Base-by-base conservation (phyloP, 2,888 invertebrate genomes). In the Polia nebulosa region DNA sequence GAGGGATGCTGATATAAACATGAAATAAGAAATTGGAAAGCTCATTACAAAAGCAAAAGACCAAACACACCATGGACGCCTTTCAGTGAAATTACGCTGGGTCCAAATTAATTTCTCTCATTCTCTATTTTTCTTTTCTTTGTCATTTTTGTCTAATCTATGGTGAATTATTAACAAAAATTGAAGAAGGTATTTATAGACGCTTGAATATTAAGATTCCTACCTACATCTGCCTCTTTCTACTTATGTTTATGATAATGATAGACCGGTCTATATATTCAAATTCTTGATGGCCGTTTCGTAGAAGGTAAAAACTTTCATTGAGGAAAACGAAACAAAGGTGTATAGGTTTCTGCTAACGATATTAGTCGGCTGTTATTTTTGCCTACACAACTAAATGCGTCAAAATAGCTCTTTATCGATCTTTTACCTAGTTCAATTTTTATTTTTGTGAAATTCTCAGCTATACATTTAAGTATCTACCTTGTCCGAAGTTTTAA, bases 321-420 rank as follows among this genome's bases (percentile, higher is more conserved):
- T 27, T 66, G 39, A 39, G 45, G 29, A 22, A 29, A 66, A 53
- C 34, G 15, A 34, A 22, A 11, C n/a, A 27, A 8, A 36, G 17
- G 15, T 36, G 2, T 5, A 22, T 27, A 8, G 15, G 27, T 15
- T 32, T n/a, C 7, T 15, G 32, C 9, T 11, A 51, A 5, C n/a
- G 9, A 5, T 3, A 29, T 9, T 9, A 8, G 13, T 44, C 20
- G 20, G 8, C 9, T 44, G 13, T 25, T 15, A 25, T 25, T 0
- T 47, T 25, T 6, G 3, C 6, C 22, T 25, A 45, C 1, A 11
- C 20, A 25, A 7, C 25, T 25, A 27, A 47, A 47, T 25, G 7
- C 0, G 47, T 17, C 8, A 3, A 27, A 47, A 47, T 7, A 2
- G 25, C 6, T 25, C 7, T 47, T 0, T 47, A 9, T 2, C 7